Base-by-base conservation (phyloP, 2,797 vertebrate species). In the Lepus townsendii region DNA sequence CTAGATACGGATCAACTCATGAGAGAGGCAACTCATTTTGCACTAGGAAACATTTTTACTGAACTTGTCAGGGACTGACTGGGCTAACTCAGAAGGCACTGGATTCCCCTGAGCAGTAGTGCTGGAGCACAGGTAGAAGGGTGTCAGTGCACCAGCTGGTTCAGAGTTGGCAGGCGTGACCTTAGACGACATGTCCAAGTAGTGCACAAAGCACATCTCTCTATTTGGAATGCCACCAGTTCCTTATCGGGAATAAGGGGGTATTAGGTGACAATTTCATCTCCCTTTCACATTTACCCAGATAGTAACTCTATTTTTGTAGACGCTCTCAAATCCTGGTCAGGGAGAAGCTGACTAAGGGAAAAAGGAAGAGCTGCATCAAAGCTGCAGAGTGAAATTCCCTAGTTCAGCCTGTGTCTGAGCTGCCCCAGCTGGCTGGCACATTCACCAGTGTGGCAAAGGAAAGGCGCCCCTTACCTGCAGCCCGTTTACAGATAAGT, bases 381-480 rank as follows among this genome's bases (percentile, higher is more conserved):
- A 89, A 83, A 75, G 20, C 79, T 14, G n/a, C 7, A 63, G 77
- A 84, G 0, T 16, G 66, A 92, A 83, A 65, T 0, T 35, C 84
- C 76, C 1, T 0, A 0, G 75, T 52, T 35, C 26, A 42, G 82
- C 12, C 77, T 47, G 0, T 22, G 72, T 0, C 1, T 90, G 7
- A 91, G 82, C 50, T 94, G 27, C 4, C 72, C 80, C 0, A 0
- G 62, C 71, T 0, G 42, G 73, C 47, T 92, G 69, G 87, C 69
- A 57, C 79, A 60, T 52, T 47, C 57, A 79, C 1, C 0, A 92
- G 90, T 5, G 14, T 0, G 4, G 87, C 0, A 78, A 91, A 76
- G 66, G 66, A 85, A 68, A 87, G 0, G 0, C 83, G 76, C 68
- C 68, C 77, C 47, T 68, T 1, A 47, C 5, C 30, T 83, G 80